phyloP scores from a whole-genome alignment of 2,888 invertebrate genomes.

The Argynnis bischoffii region DNA sequence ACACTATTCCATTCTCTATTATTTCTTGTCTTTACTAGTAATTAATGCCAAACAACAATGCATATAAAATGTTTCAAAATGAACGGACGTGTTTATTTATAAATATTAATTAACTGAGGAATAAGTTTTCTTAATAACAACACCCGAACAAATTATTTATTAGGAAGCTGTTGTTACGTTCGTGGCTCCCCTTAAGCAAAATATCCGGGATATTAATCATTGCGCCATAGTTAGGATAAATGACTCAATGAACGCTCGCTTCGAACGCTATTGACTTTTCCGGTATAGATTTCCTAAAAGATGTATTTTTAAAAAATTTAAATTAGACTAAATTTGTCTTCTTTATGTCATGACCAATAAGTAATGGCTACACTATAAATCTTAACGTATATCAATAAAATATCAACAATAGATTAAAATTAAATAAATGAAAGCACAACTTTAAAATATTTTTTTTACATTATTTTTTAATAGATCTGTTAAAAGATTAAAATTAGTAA shows the following conservation, averaged over 20 bases:
- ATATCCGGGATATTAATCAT: slow-evolving; percentile 79
- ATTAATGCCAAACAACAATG: too few species aligned
- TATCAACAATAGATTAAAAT: too few species aligned
- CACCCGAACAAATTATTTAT: slow-evolving; percentile 31
- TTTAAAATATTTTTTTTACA: too few species aligned
- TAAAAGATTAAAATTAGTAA: too few species aligned
- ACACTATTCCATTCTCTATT: too few species aligned
- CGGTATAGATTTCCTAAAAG: slow-evolving; percentile 65
- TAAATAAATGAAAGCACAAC: too few species aligned
- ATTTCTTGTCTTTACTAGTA: too few species aligned
- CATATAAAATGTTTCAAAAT: background rate
- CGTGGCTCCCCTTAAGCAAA: slow-evolving; percentile 59
- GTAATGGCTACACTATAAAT: too few species aligned
- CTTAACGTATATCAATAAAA: too few species aligned
- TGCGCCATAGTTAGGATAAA: slow-evolving; percentile 68
- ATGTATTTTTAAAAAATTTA: slow-evolving; percentile 58
- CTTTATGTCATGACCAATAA: too few species aligned
- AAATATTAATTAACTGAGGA: slow-evolving; percentile 14
- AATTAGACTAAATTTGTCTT: slow-evolving; percentile 47
- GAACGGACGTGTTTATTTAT: background rate
- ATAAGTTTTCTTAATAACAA: slow-evolving; percentile 26
- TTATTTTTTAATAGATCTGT: too few species aligned
- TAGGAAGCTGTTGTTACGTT: slow-evolving; percentile 46
- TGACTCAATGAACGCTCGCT: slow-evolving; percentile 69
- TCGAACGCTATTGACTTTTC: slow-evolving; percentile 66